Evolutionary conservation across 2,797 vertebrate species (phyloP).

Genomic region (Gouania willdenowi): DNA sequence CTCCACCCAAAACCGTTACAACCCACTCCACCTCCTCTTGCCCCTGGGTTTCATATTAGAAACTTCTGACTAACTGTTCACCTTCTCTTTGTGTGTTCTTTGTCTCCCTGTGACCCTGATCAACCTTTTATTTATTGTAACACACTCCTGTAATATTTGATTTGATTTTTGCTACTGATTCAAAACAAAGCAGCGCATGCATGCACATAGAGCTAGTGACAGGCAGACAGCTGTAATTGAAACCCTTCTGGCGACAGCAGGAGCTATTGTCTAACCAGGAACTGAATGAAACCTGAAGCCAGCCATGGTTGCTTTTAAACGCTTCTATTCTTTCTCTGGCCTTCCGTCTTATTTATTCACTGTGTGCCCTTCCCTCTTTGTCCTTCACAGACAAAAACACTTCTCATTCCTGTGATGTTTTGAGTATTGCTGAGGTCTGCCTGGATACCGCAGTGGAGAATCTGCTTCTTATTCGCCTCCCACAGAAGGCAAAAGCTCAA

Average conservation of each 20-base stretch:
- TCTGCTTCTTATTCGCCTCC: slow-evolving; percentile 55
- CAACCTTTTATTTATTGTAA: slow-evolving; percentile 37
- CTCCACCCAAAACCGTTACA: slow-evolving; percentile 35
- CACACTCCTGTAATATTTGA: slow-evolving; percentile 29
- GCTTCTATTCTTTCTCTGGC: slow-evolving; percentile 54
- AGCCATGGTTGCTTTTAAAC: slow-evolving; percentile 44
- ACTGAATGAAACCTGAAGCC: slow-evolving; percentile 53
- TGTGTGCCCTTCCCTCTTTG: slow-evolving; percentile 26
- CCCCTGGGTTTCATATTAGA: slow-evolving; percentile 62
- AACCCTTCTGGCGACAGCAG: slow-evolving; percentile 62
- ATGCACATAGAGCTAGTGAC: slow-evolving; percentile 21
- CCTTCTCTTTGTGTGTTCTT: slow-evolving; percentile 48
- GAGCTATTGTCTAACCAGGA: slow-evolving; percentile 56
- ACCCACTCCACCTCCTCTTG: slow-evolving; percentile 31
- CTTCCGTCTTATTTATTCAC: slow-evolving; percentile 43
- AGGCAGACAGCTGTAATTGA: slow-evolving; percentile 61
- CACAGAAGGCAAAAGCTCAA: slow-evolving; percentile 51
- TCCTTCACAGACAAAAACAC: slow-evolving; percentile 31
- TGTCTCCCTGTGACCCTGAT: slow-evolving; percentile 46
- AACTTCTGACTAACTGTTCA: slow-evolving; percentile 46
- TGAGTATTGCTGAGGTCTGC: slow-evolving; percentile 53
- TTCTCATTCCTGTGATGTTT: slow-evolving; percentile 65
- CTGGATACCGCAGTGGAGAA: slow-evolving; percentile 55
- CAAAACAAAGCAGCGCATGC: slow-evolving; percentile 32
- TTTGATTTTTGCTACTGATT: slow-evolving; percentile 28